Base-by-base conservation (phyloP, 2,797 vertebrate genomes). In the Phalloptychus januarius region DNA sequence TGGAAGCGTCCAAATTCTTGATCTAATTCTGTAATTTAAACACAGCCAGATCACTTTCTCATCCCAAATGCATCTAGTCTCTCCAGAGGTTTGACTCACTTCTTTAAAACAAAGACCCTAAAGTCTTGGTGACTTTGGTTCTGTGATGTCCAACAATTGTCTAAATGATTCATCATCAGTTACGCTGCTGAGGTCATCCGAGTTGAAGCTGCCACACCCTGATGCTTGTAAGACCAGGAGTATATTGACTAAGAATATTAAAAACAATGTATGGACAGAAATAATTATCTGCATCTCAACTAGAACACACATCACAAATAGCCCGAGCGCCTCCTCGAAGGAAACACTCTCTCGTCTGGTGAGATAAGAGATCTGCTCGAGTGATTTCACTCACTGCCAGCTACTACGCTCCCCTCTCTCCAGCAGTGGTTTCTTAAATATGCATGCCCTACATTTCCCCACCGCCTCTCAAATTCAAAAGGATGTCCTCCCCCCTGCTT, bases 381-480 rank as follows among this genome's bases (percentile, higher is more conserved):
- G 82, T 85, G 86, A 89, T 86, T 87, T 78, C 77, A 74, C 86
- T 90, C 83, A 86, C 87, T 92, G 85, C 78, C 79, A 92, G 88
- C 78, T 89, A 89, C 92, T 86, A 82, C 69, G 79, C 88, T 90
- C 82, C 75, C 77, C 79, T 87, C 80, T 87, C 91, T 92, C 77
- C 88, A 92, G 87, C 85, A 86, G 87, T 84, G 79, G 87, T 92
- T 91, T 93, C 91, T 94, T 95, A 95, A 95, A 95, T 94, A 95
- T 95, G 93, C 93, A 91, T 95, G 95, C 89, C 95, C 95, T 95
- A 96, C 92, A 95, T 95, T 95, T 94, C 82, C 81, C 77, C 85
- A 89, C 80, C 80, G 93, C 91, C 92, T 91, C 91, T 88, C 90
- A 91, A 93, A 93, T 89, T 91, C 88, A 92, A 91, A 92, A 86